Evolutionary conservation across 2,797 vertebrate genomes (phyloP), one percentile per base, ranked within the genome.

Genomic region (Lithobates pipiens): DNA sequence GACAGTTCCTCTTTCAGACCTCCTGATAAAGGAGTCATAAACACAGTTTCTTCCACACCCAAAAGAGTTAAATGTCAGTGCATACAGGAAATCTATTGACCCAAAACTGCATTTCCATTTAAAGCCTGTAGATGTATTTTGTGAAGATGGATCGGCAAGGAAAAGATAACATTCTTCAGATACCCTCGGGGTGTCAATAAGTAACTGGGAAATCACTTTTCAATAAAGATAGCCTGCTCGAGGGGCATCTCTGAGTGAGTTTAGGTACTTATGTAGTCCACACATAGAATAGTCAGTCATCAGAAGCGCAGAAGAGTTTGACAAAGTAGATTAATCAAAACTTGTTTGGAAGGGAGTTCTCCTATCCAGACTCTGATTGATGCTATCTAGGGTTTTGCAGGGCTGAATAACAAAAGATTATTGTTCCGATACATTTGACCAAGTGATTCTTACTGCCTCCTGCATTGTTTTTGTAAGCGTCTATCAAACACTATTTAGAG

Each of bases 241-340:
- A 61, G 77, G 84, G 78, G 72, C 65, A 81, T 63, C 79, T 39
- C 27, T 32, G 50, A 75, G 44, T 11, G 50, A 86, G 63, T 80
- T 65, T 32, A 34, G 42, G 32, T 29, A 25, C 73, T 76, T 54
- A 42, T 42, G 72, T 70, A 85, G 72, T 70, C 80, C 61, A 80
- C 71, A 80, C 65, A 71, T 74, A 42, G 23, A 63, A 76, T 42
- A 77, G 72, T 86, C 44, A n/a, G 63, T 82, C 44, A 74, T 75
- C 57, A 74, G 29, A 11, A 18, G 84, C 27, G 6, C 15, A 61
- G 77, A 79, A 80, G 54, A 68, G 70, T 79, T 72, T 77, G 72
- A 83, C 72, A 84, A 77, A 77, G 65, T 68, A 77, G 54, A 77
- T 77, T 72, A 77, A 77, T 84, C 82, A 84, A 69, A 83, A 75